Percentiles rank a stretch among this genome's conserved stretches.
Evolutionary conservation across 2,113 vertebrate species (phyloP).

Genomic region (Podarcis raffonei): DNA sequence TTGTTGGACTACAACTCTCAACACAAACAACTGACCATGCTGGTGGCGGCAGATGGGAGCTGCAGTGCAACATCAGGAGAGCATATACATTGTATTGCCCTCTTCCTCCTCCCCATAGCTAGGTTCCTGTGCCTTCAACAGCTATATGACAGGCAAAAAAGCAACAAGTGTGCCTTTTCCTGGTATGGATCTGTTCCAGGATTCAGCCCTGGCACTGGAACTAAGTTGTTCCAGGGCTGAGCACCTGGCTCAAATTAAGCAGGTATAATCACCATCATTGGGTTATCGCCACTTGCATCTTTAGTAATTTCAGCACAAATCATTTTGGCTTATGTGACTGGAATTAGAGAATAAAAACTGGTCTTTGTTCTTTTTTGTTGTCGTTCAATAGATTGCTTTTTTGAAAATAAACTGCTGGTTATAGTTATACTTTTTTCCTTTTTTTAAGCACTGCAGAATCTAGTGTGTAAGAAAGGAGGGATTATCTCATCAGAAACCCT

Average conservation of each 20-base stretch:
- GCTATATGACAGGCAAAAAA: neutral
- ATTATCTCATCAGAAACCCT: conserved; percentile 37
- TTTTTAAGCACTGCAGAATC: conserved; percentile 14
- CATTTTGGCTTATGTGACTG: neutral
- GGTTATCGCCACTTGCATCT: neutral
- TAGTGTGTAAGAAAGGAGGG: conserved; percentile 52
- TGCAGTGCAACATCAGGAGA: too few species aligned
- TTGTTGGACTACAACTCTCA: too few species aligned
- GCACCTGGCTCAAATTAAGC: neutral
- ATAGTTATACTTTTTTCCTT: neutral
- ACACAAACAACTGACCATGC: too few species aligned
- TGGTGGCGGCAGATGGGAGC: too few species aligned
- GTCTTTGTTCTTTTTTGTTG: neutral
- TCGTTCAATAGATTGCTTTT: neutral
- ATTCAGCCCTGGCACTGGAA: neutral
- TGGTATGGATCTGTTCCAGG: neutral
- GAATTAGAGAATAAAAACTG: neutral
- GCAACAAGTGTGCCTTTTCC: neutral
- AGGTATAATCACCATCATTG: neutral
- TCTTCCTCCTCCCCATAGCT: neutral
- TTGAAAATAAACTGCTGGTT: neutral
- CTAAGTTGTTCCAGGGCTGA: neutral
- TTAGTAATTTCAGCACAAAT: conserved; percentile 8
- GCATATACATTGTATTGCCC: neutral
- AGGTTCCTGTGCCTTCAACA: neutral